Evolutionary conservation across 2,888 invertebrate species (phyloP).

Genomic region (Drosophila nr. perissopoda): DNA sequence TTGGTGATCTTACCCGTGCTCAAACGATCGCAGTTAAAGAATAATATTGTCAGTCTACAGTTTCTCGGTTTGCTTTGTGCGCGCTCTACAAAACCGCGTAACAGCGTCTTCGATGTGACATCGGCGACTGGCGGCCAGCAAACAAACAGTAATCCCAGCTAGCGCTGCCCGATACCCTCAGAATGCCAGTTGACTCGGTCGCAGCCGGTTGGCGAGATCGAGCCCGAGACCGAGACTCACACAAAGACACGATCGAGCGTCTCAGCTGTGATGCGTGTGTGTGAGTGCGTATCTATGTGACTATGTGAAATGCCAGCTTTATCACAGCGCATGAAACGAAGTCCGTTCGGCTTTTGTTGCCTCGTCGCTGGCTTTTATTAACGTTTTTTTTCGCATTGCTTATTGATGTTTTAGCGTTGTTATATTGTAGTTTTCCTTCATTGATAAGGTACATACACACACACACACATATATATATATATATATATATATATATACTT

Average conservation of each 20-base stretch:
- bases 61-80: conserved; percentile 15
- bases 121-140: conserved; percentile 72
- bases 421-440: conserved; percentile 74
- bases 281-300: conserved; percentile 29
- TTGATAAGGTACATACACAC: conserved; percentile 55
- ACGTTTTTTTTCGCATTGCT: conserved; percentile 60
- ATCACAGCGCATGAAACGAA: conserved; percentile 55
- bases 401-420: conserved; percentile 64
- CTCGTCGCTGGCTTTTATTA: conserved; percentile 32
- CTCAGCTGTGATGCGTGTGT: conserved; percentile 49
- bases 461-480: conserved; percentile 3
- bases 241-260: conserved; percentile 68
- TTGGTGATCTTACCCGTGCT: conserved; percentile 45
- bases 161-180: conserved; percentile 54
- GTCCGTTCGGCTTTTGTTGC: conserved; percentile 56
- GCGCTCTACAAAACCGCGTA: conserved; percentile 58
- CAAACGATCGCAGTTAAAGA: conserved; percentile 25
- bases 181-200: conserved; percentile 46
- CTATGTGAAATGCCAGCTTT: conserved; percentile 62
- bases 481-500: background rate
- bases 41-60: conserved; percentile 22
- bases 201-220: conserved; percentile 41
- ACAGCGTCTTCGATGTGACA: conserved; percentile 75
- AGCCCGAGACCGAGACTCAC: conserved; percentile 9
- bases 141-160: conserved; percentile 71